Evolutionary conservation across 92 coral and sea anemone genomes (phyloP), one percentile per base, ranked within the genome.

Genomic region (Montipora capitata): DNA sequence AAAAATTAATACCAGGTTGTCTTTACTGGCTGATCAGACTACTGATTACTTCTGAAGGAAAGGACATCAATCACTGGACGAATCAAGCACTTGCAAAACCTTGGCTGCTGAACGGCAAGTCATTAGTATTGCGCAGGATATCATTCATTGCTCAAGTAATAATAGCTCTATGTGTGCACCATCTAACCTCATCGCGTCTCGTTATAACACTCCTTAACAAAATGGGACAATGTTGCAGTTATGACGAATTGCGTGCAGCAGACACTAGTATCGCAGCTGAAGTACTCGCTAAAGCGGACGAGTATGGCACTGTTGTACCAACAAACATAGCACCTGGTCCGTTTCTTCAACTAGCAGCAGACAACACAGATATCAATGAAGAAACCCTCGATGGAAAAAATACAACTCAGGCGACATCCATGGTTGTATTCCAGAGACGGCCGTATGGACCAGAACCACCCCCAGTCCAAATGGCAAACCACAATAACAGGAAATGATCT

Each of bases 371-470:
- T 27, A 11, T 73, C 4, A 79, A 91, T 10, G 94, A 91, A 51
- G 93, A 90, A 40, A 90, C 90, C 0, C 11, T 90, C 5, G 87
- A 90, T 40, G 91, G 91, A 1, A 85, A 85, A 42, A 72, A 80
- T 10, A 76, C 91, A 2, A 91, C 91, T 1, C 94, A 74, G 3
- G 66, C 79, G 0, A 20, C 66, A 49, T 77, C 81, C 4, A 45
- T 71, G 43, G 85, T 73, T 11, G 40, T 73, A 3, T 88, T 77
- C 68, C 93, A 89, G 57, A 27, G 44, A 11, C 52, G 79, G 62
- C 48, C 17, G 61, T 80, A 35, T 27, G 91, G 87, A 3, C 91
- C 85, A 12, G 48, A 17, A 73, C 93, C 90, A 64, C 90, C 27
- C 3, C 45, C 81, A 4, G 76, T 58, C 39, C 43, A 80, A 0